Conservation (phyloP, 2,797 vertebrate genomes). For the Rhinoraja longicauda region DNA sequence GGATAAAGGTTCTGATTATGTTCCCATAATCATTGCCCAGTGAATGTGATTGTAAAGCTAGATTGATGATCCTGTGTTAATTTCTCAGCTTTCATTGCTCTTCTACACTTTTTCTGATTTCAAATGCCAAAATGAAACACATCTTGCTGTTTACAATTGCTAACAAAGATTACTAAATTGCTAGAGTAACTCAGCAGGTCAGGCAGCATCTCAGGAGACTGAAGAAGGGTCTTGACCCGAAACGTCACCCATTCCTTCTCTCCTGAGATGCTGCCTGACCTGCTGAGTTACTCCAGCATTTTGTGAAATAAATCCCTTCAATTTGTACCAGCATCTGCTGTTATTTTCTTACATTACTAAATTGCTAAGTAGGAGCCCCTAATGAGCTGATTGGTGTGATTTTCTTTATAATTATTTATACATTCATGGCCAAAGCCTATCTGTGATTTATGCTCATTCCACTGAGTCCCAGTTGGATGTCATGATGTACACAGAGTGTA, state of each 20-base stretch:
- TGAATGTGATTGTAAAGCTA: too few species aligned
- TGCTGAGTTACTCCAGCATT: too few species aligned
- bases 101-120: neutral
- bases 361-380: neutral
- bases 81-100: neutral
- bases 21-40: too few species aligned
- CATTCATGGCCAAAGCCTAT: neutral
- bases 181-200: too few species aligned
- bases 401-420: neutral
- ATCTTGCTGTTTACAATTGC: neutral
- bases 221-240: too few species aligned
- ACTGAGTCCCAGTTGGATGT: neutral
- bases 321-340: too few species aligned
- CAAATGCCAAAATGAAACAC: neutral
- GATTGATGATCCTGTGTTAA: neutral
- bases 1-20: too few species aligned
- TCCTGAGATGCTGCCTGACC: too few species aligned
- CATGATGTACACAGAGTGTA: neutral
- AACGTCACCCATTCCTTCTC: too few species aligned
- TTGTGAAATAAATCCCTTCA: too few species aligned
- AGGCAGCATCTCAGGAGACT: too few species aligned
- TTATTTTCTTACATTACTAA: too few species aligned
- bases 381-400: neutral
- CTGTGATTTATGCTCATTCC: neutral
- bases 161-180: neutral